Conservation (phyloP, 2,113 vertebrate genomes). For the Plectropomus leopardus region DNA sequence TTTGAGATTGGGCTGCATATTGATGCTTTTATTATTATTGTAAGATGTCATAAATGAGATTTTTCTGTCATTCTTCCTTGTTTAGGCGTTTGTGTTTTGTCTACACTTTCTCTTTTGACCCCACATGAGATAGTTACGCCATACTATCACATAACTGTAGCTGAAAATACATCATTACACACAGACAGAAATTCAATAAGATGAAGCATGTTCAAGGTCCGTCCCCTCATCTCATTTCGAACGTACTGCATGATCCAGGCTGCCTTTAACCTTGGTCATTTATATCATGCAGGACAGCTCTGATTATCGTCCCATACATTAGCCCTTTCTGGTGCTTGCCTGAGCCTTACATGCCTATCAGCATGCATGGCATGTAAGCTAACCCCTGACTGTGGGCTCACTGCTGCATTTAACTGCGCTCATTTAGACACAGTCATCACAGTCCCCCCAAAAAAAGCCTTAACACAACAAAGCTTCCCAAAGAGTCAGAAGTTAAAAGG, state of each 20-base stretch:
- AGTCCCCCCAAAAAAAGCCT: conserved; percentile 15
- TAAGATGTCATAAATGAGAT: neutral
- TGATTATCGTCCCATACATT: conserved; percentile 46
- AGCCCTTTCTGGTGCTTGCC: conserved; percentile 14
- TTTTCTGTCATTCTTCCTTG: neutral
- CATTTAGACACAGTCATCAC: conserved; percentile 49
- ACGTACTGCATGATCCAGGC: conserved; percentile 11
- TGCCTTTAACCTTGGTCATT: conserved; percentile 43
- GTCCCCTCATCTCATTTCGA: conserved; percentile 19
- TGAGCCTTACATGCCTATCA: conserved; percentile 30
- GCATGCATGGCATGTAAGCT: conserved; percentile 51
- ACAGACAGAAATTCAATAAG: conserved; percentile 25
- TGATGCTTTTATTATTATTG: too few relatives aligned
- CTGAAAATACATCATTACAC: conserved; percentile 28
- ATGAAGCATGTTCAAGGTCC: conserved; percentile 24
- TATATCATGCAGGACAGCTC: conserved; percentile 35
- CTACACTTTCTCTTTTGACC: neutral
- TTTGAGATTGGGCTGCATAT: too few relatives aligned
- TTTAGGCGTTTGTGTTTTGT: neutral
- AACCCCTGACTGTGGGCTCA: conserved; percentile 35
- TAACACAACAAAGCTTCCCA: neutral
- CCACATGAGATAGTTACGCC: neutral
- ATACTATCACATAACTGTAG: neutral
- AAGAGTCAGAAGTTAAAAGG: conserved; percentile 54
- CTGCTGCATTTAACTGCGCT: conserved; percentile 33